These are phyloP conservation scores for Virgularia gustaviana DNA, from an alignment of 92 coral and sea anemone genomes.

Conservation along the genomic window DNA sequence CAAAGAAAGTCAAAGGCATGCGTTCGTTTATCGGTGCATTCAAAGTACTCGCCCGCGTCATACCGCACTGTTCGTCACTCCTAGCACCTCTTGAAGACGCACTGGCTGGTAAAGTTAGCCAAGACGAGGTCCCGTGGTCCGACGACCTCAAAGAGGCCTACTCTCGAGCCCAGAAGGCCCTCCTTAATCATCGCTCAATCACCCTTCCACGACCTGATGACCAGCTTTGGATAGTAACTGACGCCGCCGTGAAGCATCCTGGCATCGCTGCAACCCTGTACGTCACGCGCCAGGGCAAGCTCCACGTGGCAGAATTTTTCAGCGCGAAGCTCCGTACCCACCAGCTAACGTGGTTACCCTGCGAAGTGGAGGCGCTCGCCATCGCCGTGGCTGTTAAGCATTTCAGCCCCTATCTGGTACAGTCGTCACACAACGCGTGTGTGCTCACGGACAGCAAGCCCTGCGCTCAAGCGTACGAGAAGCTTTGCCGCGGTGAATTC, in stretches of 20 bases:
- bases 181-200: conserved; percentile 42
- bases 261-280: conserved; percentile 62
- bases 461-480: conserved; percentile 30
- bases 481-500: conserved; percentile 53
- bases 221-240: conserved; percentile 61
- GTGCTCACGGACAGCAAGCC: conserved; percentile 50
- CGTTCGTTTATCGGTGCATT: conserved; percentile 51
- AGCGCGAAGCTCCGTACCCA: conserved; percentile 49
- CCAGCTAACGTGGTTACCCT: conserved; percentile 56
- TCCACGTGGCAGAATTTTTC: conserved; percentile 42
- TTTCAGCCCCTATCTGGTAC: conserved; percentile 44
- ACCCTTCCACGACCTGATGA: conserved; percentile 60
- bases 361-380: conserved; percentile 54
- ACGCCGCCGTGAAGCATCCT: conserved; percentile 55
- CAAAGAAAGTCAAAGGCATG: conserved; percentile 44
- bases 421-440: conserved; percentile 28
- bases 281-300: conserved; percentile 43
- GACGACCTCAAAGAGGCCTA: conserved; percentile 42
- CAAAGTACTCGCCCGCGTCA: conserved; percentile 57
- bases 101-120: conserved; percentile 49
- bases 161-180: conserved; percentile 45
- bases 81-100: conserved; percentile 51
- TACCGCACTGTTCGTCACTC: conserved; percentile 51
- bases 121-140: conserved; percentile 44
- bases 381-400: conserved; percentile 45